Base-by-base conservation (phyloP, 2,113 vertebrate genomes). In the Chamaea fasciata region DNA sequence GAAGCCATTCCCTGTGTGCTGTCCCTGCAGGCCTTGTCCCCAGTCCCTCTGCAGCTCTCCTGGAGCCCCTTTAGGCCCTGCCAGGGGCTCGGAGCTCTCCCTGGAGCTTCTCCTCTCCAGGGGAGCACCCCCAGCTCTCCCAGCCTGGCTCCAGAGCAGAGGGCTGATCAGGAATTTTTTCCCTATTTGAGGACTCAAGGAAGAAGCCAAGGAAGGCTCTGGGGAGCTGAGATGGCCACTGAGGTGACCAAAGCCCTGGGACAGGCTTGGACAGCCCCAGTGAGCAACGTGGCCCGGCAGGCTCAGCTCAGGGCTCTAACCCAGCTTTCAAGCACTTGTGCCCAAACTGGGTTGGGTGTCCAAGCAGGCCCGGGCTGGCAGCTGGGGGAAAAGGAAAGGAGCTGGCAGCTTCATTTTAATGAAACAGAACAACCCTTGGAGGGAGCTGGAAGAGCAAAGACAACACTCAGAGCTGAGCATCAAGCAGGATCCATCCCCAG, bases 331-430 rank as follows among this genome's bases (percentile, higher is more conserved):
- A 33, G 27, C 46, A 22, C 2, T 23, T 31, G 9, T 41, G 59
- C 47, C 73, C 8, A 6, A 9, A 31, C 0, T 26, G 65, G 42
- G 24, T 0, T 39, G 39, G 3, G 37, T 26, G 39, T 17, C 4
- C 1, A 0, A 41, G 44, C 63, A 76, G 52, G 18, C 7, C 46
- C 44, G 4, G 20, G 30, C 41, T 37, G 23, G 4, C 22, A 59
- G 5, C 28, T 30, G 53, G 28, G 24, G 26, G 21, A 33, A 53
- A 68, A 79, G 18, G 42, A 57, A 31, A n/a, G 31, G 35, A 83
- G 49, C 17, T 18, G 33, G 30, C 5, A 69, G 55, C 31, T 78
- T 9, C 5, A 42, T 89, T 5, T 23, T 12, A 27, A 18, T 12
- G 28, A 15, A 77, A 16, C 13, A 84, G 46, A 56, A n/a, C 35